phyloP scores from a whole-genome alignment of 1,140 invertebrate species.

The Hydropsyche tenuis region DNA sequence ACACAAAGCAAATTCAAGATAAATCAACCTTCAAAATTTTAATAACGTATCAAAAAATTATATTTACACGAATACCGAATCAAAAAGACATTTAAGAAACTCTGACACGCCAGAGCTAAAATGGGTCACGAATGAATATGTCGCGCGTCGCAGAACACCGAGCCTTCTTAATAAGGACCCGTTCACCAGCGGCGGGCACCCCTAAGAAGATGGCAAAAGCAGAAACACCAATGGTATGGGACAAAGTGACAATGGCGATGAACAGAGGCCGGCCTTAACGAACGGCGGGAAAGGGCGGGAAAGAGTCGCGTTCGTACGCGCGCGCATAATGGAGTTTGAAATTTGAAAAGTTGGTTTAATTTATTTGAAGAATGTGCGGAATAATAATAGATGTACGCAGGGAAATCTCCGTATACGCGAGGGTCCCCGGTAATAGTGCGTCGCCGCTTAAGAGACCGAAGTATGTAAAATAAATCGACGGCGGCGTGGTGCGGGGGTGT shows the following conservation, averaged over 20 bases:
- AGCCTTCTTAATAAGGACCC: too few relatives aligned
- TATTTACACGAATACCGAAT: too few relatives aligned
- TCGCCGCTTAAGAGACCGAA: neutral
- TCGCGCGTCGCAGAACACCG: too few relatives aligned
- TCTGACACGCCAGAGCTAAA: too few relatives aligned
- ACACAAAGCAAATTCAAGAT: too few relatives aligned
- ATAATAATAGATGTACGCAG: constrained; percentile 42
- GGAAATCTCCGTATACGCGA: neutral
- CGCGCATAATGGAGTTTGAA: constrained; percentile 45
- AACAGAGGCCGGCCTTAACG: too few relatives aligned
- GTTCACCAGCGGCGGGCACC: too few relatives aligned
- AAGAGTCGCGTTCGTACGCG: neutral
- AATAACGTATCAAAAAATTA: too few relatives aligned
- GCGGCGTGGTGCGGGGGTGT: neutral
- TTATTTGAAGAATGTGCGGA: constrained; percentile 46
- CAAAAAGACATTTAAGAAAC: too few relatives aligned
- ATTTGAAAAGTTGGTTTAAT: constrained; percentile 47
- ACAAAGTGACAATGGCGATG: neutral
- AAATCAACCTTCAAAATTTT: too few relatives aligned
- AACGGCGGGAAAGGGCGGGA: too few relatives aligned
- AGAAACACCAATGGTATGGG: neutral
- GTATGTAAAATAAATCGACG: constrained; percentile 26
- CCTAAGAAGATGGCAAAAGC: neutral
- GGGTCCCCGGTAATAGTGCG: constrained; percentile 23
- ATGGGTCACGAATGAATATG: too few relatives aligned